Percentiles rank a stretch among this genome's conserved stretches.
phyloP scores from a whole-genome alignment of 2,888 invertebrate genomes.

The Perdita meconis region DNA sequence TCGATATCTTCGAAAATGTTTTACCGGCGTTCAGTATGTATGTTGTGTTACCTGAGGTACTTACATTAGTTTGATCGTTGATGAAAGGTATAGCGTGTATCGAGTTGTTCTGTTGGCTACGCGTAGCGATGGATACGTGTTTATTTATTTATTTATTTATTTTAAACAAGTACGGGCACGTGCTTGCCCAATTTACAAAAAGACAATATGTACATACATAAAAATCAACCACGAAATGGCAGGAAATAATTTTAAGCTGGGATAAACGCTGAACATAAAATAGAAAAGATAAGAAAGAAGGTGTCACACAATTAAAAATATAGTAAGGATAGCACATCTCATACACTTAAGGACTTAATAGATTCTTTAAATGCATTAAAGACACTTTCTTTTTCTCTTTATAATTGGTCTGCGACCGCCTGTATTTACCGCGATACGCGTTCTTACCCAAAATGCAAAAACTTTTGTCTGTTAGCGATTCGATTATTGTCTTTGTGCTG shows the following conservation, averaged over 20 bases:
- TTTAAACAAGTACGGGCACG: neutral
- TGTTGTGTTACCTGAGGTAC: constrained; percentile 16
- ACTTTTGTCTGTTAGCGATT: too few relatives aligned
- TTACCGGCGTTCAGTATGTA: constrained; percentile 13
- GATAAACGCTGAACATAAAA: too few relatives aligned
- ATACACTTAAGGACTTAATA: too few relatives aligned
- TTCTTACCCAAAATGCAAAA: neutral
- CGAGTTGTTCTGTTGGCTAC: constrained; percentile 19
- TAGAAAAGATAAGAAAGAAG: too few relatives aligned
- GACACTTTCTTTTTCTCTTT: constrained; percentile 3
- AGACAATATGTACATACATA: too few relatives aligned
- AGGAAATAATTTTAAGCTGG: too few relatives aligned
- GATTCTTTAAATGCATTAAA: too few relatives aligned
- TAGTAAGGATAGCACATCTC: too few relatives aligned
- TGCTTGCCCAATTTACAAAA: too few relatives aligned
- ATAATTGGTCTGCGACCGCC: constrained; percentile 13
- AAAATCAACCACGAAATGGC: too few relatives aligned
- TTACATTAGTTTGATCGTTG: constrained; percentile 27
- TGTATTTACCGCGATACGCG: constrained; percentile 4
- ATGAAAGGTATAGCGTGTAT: constrained; percentile 12
- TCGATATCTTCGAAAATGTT: constrained; percentile 17
- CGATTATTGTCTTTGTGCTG: too few relatives aligned
- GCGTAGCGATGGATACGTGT: constrained; percentile 18
- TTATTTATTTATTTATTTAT: constrained; percentile 12
- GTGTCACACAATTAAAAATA: too few relatives aligned